Conservation (phyloP, 2,797 vertebrate genomes). For the Sebastiscus tertius region DNA sequence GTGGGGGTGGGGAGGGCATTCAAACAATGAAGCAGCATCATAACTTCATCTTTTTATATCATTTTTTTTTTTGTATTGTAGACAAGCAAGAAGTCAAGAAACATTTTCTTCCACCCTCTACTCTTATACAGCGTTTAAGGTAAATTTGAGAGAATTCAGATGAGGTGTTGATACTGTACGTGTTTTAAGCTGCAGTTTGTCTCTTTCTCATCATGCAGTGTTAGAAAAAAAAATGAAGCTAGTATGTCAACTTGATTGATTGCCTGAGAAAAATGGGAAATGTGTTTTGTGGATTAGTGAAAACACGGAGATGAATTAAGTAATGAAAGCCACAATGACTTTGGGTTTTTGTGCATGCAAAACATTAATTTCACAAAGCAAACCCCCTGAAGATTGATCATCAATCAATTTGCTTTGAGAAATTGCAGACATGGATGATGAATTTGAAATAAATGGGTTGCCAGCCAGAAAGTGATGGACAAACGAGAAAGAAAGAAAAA, state of each 20-base stretch:
- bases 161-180: conserved; percentile 47
- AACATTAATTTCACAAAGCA: conserved; percentile 65
- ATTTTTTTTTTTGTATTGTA: conserved; percentile 48
- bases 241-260: conserved; percentile 73
- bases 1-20: conserved; percentile 38
- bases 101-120: conserved; percentile 90
- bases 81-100: conserved; percentile 85
- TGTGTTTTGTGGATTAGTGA: conserved; percentile 68
- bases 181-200: conserved; percentile 68
- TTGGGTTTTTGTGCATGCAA: conserved; percentile 56
- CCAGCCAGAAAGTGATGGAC: conserved; percentile 70
- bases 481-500: conserved; percentile 45
- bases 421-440: conserved; percentile 72
- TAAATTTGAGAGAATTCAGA: conserved; percentile 44
- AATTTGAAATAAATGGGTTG: conserved; percentile 73
- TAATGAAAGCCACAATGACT: conserved; percentile 66
- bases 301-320: conserved; percentile 74
- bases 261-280: conserved; percentile 70
- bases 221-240: conserved; percentile 54
- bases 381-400: conserved; percentile 65
- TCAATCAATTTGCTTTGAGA: conserved; percentile 77
- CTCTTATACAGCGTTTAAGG: conserved; percentile 62
- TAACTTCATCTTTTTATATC: conserved; percentile 68
- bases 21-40: conserved; percentile 78
- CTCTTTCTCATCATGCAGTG: conserved; percentile 60